Evolutionary conservation across 1,140 invertebrate species (phyloP).

Genomic region (Drosophila bipectinata): DNA sequence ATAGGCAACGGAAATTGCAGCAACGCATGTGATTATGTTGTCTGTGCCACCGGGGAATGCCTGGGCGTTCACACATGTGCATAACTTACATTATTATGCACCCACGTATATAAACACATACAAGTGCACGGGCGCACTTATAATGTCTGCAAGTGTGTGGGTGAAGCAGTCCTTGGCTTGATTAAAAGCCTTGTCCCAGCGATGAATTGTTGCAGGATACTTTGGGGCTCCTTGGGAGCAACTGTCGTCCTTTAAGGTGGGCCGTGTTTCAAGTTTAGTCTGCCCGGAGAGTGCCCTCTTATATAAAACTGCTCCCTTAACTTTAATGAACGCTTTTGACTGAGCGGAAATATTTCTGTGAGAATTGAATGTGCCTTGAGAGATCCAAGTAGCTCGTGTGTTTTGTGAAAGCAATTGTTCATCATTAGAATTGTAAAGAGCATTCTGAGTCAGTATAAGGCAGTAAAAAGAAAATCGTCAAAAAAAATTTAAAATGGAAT

Average conservation of each 20-base stretch:
- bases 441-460: no score
- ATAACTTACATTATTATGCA: conserved; percentile 20
- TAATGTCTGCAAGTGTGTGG: not conserved
- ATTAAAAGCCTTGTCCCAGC: conserved; percentile 43
- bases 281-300: not conserved
- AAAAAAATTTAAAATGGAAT: no score
- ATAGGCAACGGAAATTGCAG: conserved; percentile 63
- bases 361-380: no score
- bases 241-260: conserved; percentile 13
- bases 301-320: no score
- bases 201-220: conserved; percentile 46
- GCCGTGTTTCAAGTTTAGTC: not conserved
- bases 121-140: not conserved
- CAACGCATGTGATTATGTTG: conserved; percentile 62
- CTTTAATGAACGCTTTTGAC: no score
- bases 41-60: conserved; percentile 15
- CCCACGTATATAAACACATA: conserved; percentile 6
- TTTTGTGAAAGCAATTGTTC: no score
- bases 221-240: conserved; percentile 8
- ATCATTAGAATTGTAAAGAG: no score
- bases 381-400: no score
- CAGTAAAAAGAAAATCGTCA: no score
- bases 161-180: conserved; percentile 34
- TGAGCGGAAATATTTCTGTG: not conserved
- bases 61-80: conserved; percentile 1